These are phyloP conservation scores for Nipponacmea schrenckii DNA, from an alignment of 2,888 invertebrate species.

Conservation along the genomic window DNA sequence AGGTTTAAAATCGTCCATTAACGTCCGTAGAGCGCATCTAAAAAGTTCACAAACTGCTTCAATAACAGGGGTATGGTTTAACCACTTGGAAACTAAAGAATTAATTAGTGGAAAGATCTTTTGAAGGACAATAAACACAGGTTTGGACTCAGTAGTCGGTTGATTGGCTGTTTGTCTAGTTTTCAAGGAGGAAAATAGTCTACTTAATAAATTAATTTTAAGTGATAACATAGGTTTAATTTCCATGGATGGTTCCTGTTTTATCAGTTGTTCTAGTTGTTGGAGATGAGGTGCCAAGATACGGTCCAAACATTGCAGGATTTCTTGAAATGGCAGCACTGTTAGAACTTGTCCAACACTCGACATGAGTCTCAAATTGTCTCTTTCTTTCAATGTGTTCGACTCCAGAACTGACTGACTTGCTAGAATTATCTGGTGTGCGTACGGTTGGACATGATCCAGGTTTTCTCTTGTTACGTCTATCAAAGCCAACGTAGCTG, in stretches of 20 bases:
- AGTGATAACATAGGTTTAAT: constrained; percentile 72
- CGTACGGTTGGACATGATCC: constrained; percentile 79
- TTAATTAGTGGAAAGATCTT: constrained; percentile 60
- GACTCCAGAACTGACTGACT: constrained; percentile 67
- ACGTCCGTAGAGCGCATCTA: constrained; percentile 79
- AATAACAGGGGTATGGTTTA: constrained; percentile 74
- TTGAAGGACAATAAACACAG: constrained; percentile 63
- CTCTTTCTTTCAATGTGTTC: constrained; percentile 67
- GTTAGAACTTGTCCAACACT: constrained; percentile 81
- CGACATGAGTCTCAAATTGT: constrained; percentile 80
- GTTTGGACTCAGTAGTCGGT: constrained; percentile 16
- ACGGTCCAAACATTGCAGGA: constrained; percentile 77
- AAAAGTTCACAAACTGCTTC: constrained; percentile 81
- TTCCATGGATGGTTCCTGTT: constrained; percentile 72
- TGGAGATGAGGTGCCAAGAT: constrained; percentile 74
- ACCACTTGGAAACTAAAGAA: constrained; percentile 72
- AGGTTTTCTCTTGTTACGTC: constrained; percentile 87
- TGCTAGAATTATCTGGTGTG: constrained; percentile 79
- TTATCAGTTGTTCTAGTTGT: constrained; percentile 58
- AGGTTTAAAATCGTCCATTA: constrained; percentile 78
- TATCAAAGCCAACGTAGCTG: constrained; percentile 88
- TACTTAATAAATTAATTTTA: constrained; percentile 77
- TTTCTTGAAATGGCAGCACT: constrained; percentile 74
- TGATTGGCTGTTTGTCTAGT: constrained; percentile 57
- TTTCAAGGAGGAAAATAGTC: constrained; percentile 75